Evolutionary conservation across 2,888 invertebrate species (phyloP), one percentile per base, ranked within the genome.

Genomic region (Plagiodera versicolora): DNA sequence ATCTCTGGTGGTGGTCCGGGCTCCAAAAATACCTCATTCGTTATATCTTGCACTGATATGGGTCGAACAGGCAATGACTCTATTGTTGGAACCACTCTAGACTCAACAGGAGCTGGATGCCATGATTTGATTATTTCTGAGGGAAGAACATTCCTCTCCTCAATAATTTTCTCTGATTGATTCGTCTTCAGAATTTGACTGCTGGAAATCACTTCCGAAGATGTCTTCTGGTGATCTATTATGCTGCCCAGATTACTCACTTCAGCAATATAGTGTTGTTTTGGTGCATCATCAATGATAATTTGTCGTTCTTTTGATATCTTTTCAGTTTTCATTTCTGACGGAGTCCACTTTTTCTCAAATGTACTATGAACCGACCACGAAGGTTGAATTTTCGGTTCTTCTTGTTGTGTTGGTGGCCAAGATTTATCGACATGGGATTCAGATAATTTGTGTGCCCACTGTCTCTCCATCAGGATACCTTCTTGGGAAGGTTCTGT

Each of bases 1-100:
- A 89, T 86, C 79, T 88, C 87, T 14, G 89, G 88, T 2, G 88
- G 87, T 10, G 87, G 82, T 3, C 88, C 89, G 0, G 88, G 89
- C 72, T 87, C 84, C n/a, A 89, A 73, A 65, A 81, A 78, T 3
- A 86, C 78, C 67, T 83, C 83, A 65, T 83, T 77, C 8, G 83
- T 75, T 30, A 81, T 80, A 69, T 81, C 79, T 67, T 81, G 81
- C 9, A 79, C 78, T 16, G 81, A 79, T 66, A 80, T 75, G 35
- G 79, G 79, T 56, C 80, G 65, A 53, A 79, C 77, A 19, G 76
- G 67, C 48, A 72, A 59, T 20, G 67, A 63, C 30, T 72, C 70
- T 9, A 71, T 64, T 18, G 74, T 75, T 2, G 69, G 65, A 54
- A 67, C 77, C 46, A 52, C 65, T 53, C 67, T 63, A 28, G 72